phyloP scores from a whole-genome alignment of 2,113 vertebrate species.

The Pomatorhinus ruficollis region DNA sequence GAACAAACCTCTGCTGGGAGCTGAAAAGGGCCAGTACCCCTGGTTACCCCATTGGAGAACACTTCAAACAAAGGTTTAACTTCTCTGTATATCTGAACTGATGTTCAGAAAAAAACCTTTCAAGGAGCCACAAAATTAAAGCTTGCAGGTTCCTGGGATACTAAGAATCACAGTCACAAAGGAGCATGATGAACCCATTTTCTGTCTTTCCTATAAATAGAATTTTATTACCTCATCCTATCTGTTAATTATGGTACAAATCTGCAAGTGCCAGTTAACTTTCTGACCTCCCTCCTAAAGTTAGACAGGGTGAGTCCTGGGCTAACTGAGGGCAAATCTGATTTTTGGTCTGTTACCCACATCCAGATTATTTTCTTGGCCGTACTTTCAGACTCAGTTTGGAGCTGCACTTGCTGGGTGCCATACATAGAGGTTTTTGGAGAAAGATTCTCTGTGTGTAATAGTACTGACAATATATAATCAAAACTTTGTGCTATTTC shows the following conservation, averaged over 20 bases:
- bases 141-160: background rate
- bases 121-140: background rate
- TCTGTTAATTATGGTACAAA: background rate
- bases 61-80: background rate
- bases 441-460: background rate
- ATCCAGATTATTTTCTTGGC: background rate
- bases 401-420: background rate
- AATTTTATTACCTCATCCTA: background rate
- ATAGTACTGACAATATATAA: background rate
- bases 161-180: background rate
- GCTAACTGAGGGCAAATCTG: background rate
- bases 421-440: accelerated
- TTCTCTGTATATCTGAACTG: background rate
- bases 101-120: background rate
- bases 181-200: background rate
- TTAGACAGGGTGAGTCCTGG: background rate
- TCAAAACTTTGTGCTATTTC: accelerated
- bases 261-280: background rate
- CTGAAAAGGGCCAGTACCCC: background rate
- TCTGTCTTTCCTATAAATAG: background rate
- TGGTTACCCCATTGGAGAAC: background rate
- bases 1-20: background rate
- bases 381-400: background rate
- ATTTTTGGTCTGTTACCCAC: background rate
- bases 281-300: background rate